Conservation (phyloP, 2,797 vertebrate species). For the Clamator glandarius region DNA sequence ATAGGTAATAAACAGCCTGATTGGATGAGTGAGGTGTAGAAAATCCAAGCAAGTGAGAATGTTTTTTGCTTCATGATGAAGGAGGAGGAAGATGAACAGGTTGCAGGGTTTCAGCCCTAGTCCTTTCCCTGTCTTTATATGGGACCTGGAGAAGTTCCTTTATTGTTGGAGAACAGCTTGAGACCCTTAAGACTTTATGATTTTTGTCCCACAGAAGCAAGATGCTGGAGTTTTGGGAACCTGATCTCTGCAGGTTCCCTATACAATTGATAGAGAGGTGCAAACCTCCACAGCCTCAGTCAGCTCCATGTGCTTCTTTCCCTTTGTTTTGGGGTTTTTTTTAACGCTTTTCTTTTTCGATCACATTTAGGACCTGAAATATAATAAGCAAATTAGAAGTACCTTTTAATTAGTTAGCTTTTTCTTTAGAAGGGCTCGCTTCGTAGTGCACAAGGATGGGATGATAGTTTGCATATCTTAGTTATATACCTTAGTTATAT, state of each 20-base stretch:
- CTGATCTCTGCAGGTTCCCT: neutral
- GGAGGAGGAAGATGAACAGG: neutral
- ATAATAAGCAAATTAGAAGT: neutral
- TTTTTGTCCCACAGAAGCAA: neutral
- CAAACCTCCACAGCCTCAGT: neutral
- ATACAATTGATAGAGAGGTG: neutral
- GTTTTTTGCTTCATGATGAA: neutral
- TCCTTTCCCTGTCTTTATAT: neutral
- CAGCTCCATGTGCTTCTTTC: neutral
- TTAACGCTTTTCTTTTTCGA: neutral
- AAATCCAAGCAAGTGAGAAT: neutral
- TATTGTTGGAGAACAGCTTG: neutral
- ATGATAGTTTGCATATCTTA: neutral
- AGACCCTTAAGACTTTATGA: neutral
- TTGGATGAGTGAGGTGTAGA: neutral
- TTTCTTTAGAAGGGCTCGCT: neutral
- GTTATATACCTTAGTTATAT: neutral
- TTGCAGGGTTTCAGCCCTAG: neutral
- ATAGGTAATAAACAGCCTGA: neutral
- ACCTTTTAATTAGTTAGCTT: neutral
- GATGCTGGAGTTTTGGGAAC: neutral
- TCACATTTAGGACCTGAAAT: neutral
- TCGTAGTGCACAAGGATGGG: neutral
- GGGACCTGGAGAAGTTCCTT: neutral
- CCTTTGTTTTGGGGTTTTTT: neutral